Evolutionary conservation across 92 coral and sea anemone species (phyloP).

Genomic region (Pocillopora grandis): DNA sequence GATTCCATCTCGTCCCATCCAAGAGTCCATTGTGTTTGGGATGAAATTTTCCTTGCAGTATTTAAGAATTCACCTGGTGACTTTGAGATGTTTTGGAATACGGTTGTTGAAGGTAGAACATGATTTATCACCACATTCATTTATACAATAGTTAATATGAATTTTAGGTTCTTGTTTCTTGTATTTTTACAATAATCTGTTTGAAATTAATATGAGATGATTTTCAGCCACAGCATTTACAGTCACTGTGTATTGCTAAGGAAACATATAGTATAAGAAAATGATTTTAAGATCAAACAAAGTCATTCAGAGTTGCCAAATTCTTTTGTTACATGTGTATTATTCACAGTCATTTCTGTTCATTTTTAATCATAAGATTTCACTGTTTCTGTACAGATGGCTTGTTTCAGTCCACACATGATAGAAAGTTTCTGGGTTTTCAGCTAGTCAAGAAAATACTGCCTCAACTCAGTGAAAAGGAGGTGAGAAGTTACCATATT

Average conservation of each 20-base stretch:
- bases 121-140: neutral
- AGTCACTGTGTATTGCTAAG: too few species aligned
- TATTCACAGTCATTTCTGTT: neutral
- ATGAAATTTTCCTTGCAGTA: slow-evolving; percentile 65
- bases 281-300: too few species aligned
- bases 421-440: slow-evolving; percentile 89
- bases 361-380: neutral
- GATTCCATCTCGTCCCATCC: slow-evolving; percentile 87
- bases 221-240: too few species aligned
- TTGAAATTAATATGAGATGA: too few species aligned
- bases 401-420: slow-evolving; percentile 90
- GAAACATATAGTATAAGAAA: too few species aligned
- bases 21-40: slow-evolving; percentile 92
- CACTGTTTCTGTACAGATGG: slow-evolving; percentile 56
- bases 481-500: slow-evolving; percentile 46
- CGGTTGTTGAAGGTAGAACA: slow-evolving; percentile 77
- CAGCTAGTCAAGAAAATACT: slow-evolving; percentile 69
- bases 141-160: neutral
- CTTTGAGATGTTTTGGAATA: slow-evolving; percentile 81
- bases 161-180: neutral
- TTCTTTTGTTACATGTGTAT: neutral
- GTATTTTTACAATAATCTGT: too few species aligned
- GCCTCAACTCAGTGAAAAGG: slow-evolving; percentile 67
- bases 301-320: neutral
- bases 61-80: slow-evolving; percentile 56